Conservation (phyloP, 2,113 vertebrate species). For the Pteruthius melanotis region DNA sequence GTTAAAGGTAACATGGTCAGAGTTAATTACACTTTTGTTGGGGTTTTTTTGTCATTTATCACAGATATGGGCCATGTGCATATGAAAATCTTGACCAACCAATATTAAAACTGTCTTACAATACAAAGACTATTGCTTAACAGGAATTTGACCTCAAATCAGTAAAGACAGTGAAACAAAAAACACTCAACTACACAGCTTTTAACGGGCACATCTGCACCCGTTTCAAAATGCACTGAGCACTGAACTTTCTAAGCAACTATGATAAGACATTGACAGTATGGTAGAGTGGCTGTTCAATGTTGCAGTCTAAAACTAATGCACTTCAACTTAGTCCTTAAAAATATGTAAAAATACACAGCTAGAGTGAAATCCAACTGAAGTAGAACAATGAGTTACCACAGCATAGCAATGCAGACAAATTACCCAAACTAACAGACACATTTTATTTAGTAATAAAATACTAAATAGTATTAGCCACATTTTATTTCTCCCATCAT, state of each 20-base stretch:
- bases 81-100: background rate
- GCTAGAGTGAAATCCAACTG: background rate
- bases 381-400: background rate
- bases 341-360: background rate
- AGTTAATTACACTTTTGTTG: background rate
- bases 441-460: background rate
- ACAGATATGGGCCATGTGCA: background rate
- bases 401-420: background rate
- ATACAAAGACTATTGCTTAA: background rate
- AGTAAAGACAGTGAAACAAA: background rate
- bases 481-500: background rate
- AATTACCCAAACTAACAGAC: background rate
- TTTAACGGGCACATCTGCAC: background rate
- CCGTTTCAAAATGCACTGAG: background rate
- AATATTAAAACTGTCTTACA: background rate
- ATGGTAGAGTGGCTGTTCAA: background rate
- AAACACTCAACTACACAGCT: background rate
- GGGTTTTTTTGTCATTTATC: background rate
- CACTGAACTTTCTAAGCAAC: background rate
- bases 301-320: background rate
- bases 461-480: background rate
- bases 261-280: background rate
- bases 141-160: background rate
- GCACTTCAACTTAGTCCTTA: background rate
- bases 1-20: background rate